Percentiles rank a stretch among this genome's conserved stretches.
Evolutionary conservation across 2,113 vertebrate species (phyloP).

Genomic region (Daubentonia madagascariensis): DNA sequence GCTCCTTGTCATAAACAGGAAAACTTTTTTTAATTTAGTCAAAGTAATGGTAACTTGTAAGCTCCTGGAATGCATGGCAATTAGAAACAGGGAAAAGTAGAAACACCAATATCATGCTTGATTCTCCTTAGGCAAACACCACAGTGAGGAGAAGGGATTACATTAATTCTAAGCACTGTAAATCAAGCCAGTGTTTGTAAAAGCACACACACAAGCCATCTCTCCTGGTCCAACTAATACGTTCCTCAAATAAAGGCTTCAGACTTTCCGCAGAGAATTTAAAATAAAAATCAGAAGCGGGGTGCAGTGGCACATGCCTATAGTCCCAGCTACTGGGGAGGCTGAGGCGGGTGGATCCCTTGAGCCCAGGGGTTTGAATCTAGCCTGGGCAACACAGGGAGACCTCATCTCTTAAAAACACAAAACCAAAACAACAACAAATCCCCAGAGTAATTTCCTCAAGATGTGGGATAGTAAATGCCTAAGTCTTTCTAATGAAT

Average conservation of each 20-base stretch:
- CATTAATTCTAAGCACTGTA: not conserved
- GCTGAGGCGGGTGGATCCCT: too few species aligned
- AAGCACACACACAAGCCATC: not conserved
- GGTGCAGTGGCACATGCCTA: too few species aligned
- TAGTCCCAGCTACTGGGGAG: too few species aligned
- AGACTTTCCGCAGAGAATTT: not conserved
- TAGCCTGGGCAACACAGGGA: too few species aligned
- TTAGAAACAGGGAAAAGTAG: not conserved
- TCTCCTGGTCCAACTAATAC: not conserved
- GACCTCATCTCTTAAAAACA: too few species aligned
- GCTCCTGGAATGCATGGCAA: not conserved
- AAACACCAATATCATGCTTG: not conserved
- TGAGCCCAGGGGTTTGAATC: too few species aligned
- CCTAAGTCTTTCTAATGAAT: not conserved
- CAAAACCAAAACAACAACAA: too few species aligned
- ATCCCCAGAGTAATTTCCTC: not conserved
- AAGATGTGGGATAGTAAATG: not conserved
- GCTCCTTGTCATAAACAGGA: not conserved
- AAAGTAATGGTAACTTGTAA: not conserved
- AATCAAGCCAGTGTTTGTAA: not conserved
- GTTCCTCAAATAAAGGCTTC: not conserved
- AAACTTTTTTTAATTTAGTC: not conserved
- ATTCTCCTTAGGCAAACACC: too few species aligned
- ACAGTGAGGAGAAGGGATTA: not conserved
- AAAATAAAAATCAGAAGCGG: not conserved